Percentiles rank a stretch among this genome's conserved stretches.
phyloP scores from a whole-genome alignment of 2,888 invertebrate species.

The Caenorhabditis sp. region DNA sequence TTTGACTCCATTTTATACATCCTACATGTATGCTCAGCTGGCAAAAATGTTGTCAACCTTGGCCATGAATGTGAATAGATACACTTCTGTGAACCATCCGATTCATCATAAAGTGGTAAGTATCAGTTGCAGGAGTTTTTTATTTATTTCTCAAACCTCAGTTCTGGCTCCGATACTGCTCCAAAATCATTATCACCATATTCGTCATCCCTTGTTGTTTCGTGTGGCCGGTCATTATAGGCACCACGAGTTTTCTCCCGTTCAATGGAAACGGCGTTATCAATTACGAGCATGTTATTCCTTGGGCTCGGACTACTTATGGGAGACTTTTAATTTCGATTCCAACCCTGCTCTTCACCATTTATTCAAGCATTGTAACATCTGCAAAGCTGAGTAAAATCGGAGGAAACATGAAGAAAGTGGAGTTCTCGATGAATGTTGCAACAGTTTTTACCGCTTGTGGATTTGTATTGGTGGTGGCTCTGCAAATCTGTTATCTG shows the following conservation, averaged over 20 bases:
- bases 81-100: constrained; percentile 51
- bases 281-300: constrained; percentile 8
- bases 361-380: constrained; percentile 19
- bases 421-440: constrained; percentile 32
- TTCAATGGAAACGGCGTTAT: constrained; percentile 13
- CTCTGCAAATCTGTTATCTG: constrained; percentile 16
- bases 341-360: constrained; percentile 12
- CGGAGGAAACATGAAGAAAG: constrained; percentile 21
- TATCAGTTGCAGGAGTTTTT: too few species aligned
- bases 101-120: constrained; percentile 43
- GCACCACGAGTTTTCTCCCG: constrained; percentile 10
- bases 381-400: constrained; percentile 26
- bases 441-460: constrained; percentile 12
- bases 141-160: not conserved
- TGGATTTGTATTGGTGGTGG: constrained; percentile 15
- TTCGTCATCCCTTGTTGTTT: constrained; percentile 1
- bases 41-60: constrained; percentile 47
- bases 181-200: not conserved
- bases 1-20: constrained; percentile 45
- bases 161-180: constrained; percentile 14
- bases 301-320: constrained; percentile 34
- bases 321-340: constrained; percentile 1
- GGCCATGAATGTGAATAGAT: constrained; percentile 46
- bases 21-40: constrained; percentile 37
- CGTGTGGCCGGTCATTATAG: constrained; percentile 17